phyloP scores from a whole-genome alignment of 1,140 invertebrate genomes.

The Sminthurides bifidus region DNA sequence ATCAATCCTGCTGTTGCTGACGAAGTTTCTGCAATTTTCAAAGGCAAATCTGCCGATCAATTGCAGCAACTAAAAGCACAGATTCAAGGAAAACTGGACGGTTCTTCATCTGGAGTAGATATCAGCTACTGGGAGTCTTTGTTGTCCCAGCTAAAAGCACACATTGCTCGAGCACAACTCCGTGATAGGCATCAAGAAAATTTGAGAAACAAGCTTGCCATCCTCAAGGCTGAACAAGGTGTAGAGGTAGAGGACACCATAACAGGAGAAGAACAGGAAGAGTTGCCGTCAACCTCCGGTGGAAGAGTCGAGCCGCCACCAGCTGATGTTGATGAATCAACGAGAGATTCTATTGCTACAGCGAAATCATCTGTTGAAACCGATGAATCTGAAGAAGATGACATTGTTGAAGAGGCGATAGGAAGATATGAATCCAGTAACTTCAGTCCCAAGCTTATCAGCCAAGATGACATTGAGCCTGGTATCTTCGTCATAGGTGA shows the following conservation, averaged over 20 bases:
- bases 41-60: constrained; percentile 82
- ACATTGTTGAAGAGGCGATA: constrained; percentile 48
- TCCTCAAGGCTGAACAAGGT: constrained; percentile 79
- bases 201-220: constrained; percentile 73
- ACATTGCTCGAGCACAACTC: constrained; percentile 84
- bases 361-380: constrained; percentile 12
- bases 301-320: not conserved
- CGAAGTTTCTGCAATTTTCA: constrained; percentile 82
- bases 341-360: not conserved
- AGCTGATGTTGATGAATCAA: constrained; percentile 1
- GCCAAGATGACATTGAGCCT: constrained; percentile 58
- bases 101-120: constrained; percentile 79
- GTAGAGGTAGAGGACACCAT: constrained; percentile 34
- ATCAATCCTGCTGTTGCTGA: constrained; percentile 84
- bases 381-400: constrained; percentile 21
- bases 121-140: constrained; percentile 95
- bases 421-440: constrained; percentile 61
- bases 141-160: constrained; percentile 82
- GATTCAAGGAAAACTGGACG: constrained; percentile 79
- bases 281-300: not conserved
- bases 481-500: constrained; percentile 67
- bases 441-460: constrained; percentile 70
- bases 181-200: constrained; percentile 86
- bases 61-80: constrained; percentile 66
- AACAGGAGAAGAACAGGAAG: not conserved